phyloP scores from a whole-genome alignment of 2,797 vertebrate species.

The Amphiprion clarkii region DNA sequence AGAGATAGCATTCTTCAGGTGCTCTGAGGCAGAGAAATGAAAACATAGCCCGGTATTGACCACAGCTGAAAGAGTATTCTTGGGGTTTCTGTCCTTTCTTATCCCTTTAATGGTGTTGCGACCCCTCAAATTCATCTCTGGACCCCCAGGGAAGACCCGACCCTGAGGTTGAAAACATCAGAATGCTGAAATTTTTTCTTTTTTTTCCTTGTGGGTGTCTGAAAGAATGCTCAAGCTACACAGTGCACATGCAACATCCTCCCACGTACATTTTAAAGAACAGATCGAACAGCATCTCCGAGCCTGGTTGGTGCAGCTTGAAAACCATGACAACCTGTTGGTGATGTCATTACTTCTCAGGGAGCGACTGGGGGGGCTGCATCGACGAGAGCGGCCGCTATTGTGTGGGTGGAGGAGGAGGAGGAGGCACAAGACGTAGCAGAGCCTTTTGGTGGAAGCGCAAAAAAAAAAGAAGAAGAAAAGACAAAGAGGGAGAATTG shows the following conservation, averaged over 20 bases:
- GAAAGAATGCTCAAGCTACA: slow-evolving; percentile 29
- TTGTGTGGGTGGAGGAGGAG: slow-evolving; percentile 41
- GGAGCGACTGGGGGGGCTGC: slow-evolving; percentile 27
- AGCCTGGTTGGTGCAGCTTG: slow-evolving; percentile 33
- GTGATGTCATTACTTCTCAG: slow-evolving; percentile 43
- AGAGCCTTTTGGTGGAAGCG: slow-evolving; percentile 14
- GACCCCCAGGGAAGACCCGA: background rate
- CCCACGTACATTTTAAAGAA: slow-evolving; percentile 42
- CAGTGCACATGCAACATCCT: slow-evolving; percentile 28
- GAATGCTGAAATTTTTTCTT: background rate
- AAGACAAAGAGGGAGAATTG: slow-evolving; percentile 36
- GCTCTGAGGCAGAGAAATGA: background rate
- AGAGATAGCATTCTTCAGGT: background rate
- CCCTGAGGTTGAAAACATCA: background rate
- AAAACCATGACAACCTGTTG: slow-evolving; percentile 63
- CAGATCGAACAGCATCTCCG: slow-evolving; percentile 18
- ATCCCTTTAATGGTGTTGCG: slow-evolving; percentile 9
- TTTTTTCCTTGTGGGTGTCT: slow-evolving; percentile 16
- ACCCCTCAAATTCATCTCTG: background rate
- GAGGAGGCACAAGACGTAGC: slow-evolving; percentile 27
- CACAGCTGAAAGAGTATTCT: background rate
- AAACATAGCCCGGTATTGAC: background rate
- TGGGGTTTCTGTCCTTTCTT: background rate
- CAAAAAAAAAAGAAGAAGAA: slow-evolving; percentile 28
- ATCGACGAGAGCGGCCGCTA: background rate